Evolutionary conservation across 2,113 vertebrate species (phyloP).

Genomic region (Cranoglanis bouderius): DNA sequence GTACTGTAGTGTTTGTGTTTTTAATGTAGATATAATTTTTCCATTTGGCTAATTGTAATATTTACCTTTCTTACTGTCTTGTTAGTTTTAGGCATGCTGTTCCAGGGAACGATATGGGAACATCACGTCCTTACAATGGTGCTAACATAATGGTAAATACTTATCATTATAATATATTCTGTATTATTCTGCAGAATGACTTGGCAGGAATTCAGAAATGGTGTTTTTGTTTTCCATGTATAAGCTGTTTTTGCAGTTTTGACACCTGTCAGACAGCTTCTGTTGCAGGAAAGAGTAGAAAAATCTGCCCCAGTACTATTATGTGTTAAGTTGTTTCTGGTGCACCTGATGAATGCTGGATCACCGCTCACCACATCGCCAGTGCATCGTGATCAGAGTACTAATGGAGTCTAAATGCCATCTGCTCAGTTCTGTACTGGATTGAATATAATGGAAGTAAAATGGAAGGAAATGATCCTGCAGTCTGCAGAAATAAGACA

Average conservation of each 20-base stretch:
- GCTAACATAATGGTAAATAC: background rate
- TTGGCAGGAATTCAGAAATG: background rate
- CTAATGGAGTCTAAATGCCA: constrained; percentile 30
- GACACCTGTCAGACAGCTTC: constrained; percentile 14
- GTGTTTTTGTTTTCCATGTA: background rate
- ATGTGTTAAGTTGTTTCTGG: background rate
- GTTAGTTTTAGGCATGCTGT: background rate
- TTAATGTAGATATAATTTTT: background rate
- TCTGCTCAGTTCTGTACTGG: constrained; percentile 11
- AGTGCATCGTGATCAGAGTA: constrained; percentile 2
- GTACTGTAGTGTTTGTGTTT: background rate
- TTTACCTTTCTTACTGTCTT: background rate
- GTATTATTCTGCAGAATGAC: background rate
- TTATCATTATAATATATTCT: background rate
- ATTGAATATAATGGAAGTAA: background rate
- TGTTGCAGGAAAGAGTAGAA: background rate
- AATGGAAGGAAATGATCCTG: background rate
- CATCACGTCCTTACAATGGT: too few relatives aligned
- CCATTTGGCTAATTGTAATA: background rate
- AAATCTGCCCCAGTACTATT: constrained; percentile 7
- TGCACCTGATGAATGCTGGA: constrained; percentile 22
- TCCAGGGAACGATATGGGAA: background rate
- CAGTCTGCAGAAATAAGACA: background rate
- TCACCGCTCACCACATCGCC: background rate
- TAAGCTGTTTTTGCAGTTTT: background rate